Evolutionary conservation across 2,888 invertebrate genomes (phyloP).

Genomic region (Dasypogon diadema): DNA sequence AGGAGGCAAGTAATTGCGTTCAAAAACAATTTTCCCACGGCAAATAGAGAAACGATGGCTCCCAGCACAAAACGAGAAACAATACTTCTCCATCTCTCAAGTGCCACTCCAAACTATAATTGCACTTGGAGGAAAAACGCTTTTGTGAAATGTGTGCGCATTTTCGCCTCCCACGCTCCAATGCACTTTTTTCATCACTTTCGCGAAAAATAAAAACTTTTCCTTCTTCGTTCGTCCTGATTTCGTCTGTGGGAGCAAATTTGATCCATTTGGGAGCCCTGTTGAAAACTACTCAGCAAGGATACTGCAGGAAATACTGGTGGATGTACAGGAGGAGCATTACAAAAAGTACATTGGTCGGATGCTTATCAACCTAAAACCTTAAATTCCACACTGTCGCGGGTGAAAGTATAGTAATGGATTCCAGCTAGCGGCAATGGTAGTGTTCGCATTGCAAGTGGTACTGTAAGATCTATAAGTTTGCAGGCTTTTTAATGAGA

Average conservation of each 20-base stretch:
- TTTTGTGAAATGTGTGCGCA: slow-evolving; percentile 34
- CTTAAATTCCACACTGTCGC: slow-evolving; percentile 4
- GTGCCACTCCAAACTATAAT: slow-evolving; percentile 43
- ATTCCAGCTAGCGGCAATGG: slow-evolving; percentile 21
- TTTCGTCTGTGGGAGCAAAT: background rate
- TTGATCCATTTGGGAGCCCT: background rate
- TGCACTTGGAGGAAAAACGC: slow-evolving; percentile 39
- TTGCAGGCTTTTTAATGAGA: background rate
- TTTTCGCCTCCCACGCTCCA: background rate
- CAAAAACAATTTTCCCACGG: slow-evolving; percentile 41
- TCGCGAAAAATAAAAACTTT: background rate
- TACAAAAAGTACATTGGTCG: background rate
- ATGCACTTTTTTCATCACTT: background rate
- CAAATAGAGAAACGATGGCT: slow-evolving; percentile 21
- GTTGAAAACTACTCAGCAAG: background rate
- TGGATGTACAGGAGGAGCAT: background rate
- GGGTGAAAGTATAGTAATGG: slow-evolving; percentile 21
- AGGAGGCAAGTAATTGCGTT: slow-evolving; percentile 20
- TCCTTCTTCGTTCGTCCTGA: background rate
- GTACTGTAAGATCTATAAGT: background rate
- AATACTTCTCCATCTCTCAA: slow-evolving; percentile 41
- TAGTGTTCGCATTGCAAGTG: background rate
- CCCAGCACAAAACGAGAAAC: slow-evolving; percentile 29
- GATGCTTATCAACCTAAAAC: slow-evolving; percentile 37
- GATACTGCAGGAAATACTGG: background rate